Evolutionary conservation across 2,797 vertebrate species (phyloP), one percentile per base, ranked within the genome.

Genomic region (Dicrostonyx torquatus): DNA sequence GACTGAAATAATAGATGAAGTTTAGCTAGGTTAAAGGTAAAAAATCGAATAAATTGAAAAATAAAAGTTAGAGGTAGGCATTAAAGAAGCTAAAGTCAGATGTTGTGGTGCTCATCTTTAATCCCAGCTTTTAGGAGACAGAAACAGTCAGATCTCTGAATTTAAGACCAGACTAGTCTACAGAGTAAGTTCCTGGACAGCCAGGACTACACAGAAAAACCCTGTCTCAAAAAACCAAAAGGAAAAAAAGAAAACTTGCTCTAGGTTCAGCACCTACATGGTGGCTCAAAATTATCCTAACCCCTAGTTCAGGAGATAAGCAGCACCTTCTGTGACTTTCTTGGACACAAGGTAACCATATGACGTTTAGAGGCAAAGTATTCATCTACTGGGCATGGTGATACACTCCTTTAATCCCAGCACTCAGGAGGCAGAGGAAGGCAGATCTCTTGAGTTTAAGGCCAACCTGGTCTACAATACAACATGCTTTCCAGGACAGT

Each of bases 61-160:
- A n/a, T 66, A 91, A 76, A 77, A 4, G 6, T 26, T 53, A 53
- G 34, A 58, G 34, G 87, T 37, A 55, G 26, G 22, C 40, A 72
- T 66, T 83, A 86, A 87, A 89, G 55, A 76, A 89, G 78, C 40
- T 66, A 85, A 90, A 83, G 17, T 29, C 80, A 83, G 40, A 20
- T 53, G 10, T n/a, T 50, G 9, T 53, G 15, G 22, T 34, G 2
- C 31, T 11, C n/a, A 10, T n/a, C 68, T 40, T 72, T 72, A 37
- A 72, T 40, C 68, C 64, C 6, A n/a, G 55, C 66, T n/a, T 20
- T 55, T n/a, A n/a, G 48, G 18, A 53, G 31, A 11, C 48, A n/a
- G 75, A 31, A 31, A 31, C 31, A 77, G 31, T 17, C 8, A 1
- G 43, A 77, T 77, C 75, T 77, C 29, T 48, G 45, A 53, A 50